A percentile compares a stretch with the other conserved stretches of the same genome.
Evolutionary conservation across 2,888 invertebrate genomes (phyloP).

Genomic region (Agrochola lota): DNA sequence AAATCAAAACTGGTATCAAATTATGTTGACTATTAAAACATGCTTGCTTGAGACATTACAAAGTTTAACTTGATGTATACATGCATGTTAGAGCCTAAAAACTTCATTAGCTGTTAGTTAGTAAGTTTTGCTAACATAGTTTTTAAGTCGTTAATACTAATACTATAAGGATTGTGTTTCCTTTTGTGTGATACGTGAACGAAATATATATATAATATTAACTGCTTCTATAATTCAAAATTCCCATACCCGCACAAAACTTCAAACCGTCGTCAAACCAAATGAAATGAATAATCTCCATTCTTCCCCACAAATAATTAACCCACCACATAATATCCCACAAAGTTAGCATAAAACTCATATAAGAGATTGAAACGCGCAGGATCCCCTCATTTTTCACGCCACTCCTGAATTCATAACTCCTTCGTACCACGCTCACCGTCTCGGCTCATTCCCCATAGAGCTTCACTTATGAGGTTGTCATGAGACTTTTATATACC

Average conservation of each 20-base stretch:
- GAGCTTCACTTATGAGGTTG: slow-evolving; percentile 77
- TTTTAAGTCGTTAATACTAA: not conserved
- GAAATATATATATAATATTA: not conserved
- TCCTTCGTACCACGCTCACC: slow-evolving; percentile 74
- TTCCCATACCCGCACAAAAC: not conserved
- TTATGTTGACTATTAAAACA: not conserved
- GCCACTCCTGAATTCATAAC: slow-evolving; percentile 83
- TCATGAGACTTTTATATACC: slow-evolving; percentile 73
- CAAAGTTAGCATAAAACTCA: slow-evolving; percentile 42
- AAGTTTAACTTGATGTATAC: not conserved
- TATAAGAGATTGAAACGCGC: slow-evolving; percentile 49
- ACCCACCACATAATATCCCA: slow-evolving; percentile 21
- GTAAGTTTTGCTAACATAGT: not conserved
- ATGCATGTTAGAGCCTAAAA: not conserved
- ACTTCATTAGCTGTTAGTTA: not conserved
- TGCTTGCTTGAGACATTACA: not conserved
- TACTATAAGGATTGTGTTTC: not conserved
- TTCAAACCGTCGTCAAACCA: not conserved
- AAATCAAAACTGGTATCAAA: not conserved
- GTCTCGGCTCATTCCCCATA: slow-evolving; percentile 72
- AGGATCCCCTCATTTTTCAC: slow-evolving; percentile 78
- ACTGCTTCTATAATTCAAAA: not conserved
- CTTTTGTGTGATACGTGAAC: not conserved
- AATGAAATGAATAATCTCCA: slow-evolving; percentile 16
- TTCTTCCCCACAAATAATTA: slow-evolving; percentile 49